Base-by-base conservation (phyloP, 2,888 invertebrate genomes). In the Autographa pulchrina region DNA sequence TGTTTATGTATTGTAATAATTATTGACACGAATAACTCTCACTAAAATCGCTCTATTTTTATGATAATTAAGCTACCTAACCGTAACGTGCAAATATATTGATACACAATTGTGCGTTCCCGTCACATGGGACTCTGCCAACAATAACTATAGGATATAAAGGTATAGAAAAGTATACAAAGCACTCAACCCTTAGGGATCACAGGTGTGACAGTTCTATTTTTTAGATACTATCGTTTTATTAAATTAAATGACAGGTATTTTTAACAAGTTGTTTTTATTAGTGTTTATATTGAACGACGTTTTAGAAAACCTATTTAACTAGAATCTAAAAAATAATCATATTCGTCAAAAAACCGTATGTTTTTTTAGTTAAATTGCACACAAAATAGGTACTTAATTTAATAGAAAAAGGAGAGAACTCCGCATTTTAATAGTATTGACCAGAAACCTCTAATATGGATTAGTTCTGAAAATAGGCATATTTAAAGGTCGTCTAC, bases 241-340 rank as follows among this genome's bases (percentile, higher is more conserved):
- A 74, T 78, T 78, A 78, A 78, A 78, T 75, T 68, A 67, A 61
- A 68, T 78, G 68, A 78, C 65, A 66, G 25, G 52, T 68, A 56
- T 25, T 56, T 56, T 20, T 56, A 25, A 11, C 13, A 56, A 2
- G 6, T 11, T 54, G 20, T 56, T 13, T 13, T 18, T 56, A 43
- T 48, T n/a, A 5, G 13, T 54, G 11, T 20, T 4, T 5, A 9
- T 56, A n/a, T 5, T n/a, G n/a, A n/a, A 48, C 48, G 7, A n/a
- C 7, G 2, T n/a, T 48, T n/a, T 7, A n/a, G 7, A 48, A 48
- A 7, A 7, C 14, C 16, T 43, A 14, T 16, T 13, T 13, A 32
- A 32, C 4, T 32, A 6, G 6, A 32, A 32, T 5, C 32, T 32
- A n/a, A 32, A 32, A 32, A 3, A 32, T 32, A 32, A 3, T 32